Evolutionary conservation across 2,888 invertebrate species (phyloP).

Genomic region (Thymelicus lineola): DNA sequence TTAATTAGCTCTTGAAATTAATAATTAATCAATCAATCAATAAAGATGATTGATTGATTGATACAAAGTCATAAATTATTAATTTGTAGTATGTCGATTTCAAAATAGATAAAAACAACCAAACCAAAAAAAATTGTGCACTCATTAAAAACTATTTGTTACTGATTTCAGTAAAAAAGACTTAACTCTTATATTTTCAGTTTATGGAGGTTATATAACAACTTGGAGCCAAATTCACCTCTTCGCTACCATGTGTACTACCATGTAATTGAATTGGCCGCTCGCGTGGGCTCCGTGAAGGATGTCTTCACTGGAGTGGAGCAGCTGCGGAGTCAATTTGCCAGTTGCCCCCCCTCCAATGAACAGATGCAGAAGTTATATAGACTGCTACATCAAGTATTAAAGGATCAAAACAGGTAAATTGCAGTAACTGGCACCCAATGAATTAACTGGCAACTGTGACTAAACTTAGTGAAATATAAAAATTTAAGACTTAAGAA

Average conservation of each 20-base stretch:
- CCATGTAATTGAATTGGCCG: conserved; percentile 95
- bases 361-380: conserved; percentile 97
- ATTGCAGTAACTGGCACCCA: not conserved
- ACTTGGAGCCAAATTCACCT: conserved; percentile 92
- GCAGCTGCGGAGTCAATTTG: conserved; percentile 92
- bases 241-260: conserved; percentile 97
- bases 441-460: too few relatives aligned
- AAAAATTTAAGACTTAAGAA: too few relatives aligned
- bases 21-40: too few relatives aligned
- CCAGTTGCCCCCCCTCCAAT: conserved; percentile 91
- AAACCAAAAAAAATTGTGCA: too few relatives aligned
- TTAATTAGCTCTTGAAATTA: too few relatives aligned
- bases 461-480: too few relatives aligned
- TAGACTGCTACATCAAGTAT: conserved; percentile 94
- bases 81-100: too few relatives aligned
- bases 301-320: conserved; percentile 94
- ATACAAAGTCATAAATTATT: too few relatives aligned
- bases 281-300: conserved; percentile 93
- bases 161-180: too few relatives aligned
- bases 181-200: conserved; percentile 74
- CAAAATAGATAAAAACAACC: too few relatives aligned
- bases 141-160: too few relatives aligned
- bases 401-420: conserved; percentile 94
- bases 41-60: too few relatives aligned
- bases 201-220: conserved; percentile 96